Evolutionary conservation across 2,113 vertebrate species (phyloP).

Genomic region (Amphiprion ocellaris): DNA sequence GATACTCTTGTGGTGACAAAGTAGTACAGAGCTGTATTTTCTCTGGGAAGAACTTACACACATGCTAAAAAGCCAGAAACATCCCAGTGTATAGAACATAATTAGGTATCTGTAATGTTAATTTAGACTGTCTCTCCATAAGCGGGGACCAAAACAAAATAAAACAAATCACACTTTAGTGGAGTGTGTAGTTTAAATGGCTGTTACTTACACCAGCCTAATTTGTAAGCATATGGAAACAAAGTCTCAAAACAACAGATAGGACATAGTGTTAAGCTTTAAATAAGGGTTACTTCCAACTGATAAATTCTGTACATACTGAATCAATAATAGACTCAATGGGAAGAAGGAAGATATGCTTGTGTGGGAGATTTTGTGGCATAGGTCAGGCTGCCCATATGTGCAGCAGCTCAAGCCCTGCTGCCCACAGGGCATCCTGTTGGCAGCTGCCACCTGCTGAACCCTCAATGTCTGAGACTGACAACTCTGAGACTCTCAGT

Average conservation of each 20-base stretch:
- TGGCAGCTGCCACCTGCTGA: constrained; percentile 50
- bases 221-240: background rate
- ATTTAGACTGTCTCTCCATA: constrained; percentile 7
- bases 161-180: background rate
- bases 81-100: background rate
- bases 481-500: constrained; percentile 33
- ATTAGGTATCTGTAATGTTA: constrained; percentile 9
- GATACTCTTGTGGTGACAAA: background rate
- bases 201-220: background rate
- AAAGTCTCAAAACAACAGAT: background rate
- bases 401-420: constrained; percentile 15
- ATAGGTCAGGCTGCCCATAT: constrained; percentile 14
- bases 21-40: background rate
- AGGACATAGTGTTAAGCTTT: background rate
- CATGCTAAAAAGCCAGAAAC: background rate
- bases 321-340: constrained; percentile 1
- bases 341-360: background rate
- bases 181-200: background rate
- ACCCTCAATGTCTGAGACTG: constrained; percentile 22
- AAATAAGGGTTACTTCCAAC: background rate
- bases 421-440: constrained; percentile 1
- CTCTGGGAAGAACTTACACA: background rate
- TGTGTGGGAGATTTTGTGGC: background rate
- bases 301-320: background rate
- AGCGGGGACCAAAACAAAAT: background rate